These are phyloP conservation scores for Acleris cristana DNA, from an alignment of 2,888 invertebrate species.

Conservation along the genomic window DNA sequence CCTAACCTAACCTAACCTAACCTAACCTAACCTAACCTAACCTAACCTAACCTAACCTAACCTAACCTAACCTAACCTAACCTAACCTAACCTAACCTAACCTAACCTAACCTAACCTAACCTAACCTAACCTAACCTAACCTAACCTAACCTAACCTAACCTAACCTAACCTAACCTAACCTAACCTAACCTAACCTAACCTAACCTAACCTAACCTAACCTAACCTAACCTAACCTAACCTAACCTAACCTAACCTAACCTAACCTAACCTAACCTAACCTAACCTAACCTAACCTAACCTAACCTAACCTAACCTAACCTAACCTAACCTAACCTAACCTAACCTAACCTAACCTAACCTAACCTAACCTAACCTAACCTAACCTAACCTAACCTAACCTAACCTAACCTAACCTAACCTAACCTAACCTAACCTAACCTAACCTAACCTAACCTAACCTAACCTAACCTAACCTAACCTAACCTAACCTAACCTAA, in stretches of 20 bases:
- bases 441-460: not conserved
- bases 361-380: conserved; percentile 1
- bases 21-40: not conserved
- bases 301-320: not conserved
- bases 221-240: not conserved
- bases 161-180: not conserved
- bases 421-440: conserved; percentile 1
- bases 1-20: conserved; percentile 1
- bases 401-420: conserved; percentile 1
- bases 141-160: too few species aligned
- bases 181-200: too few species aligned
- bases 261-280: conserved; percentile 1
- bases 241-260: conserved; percentile 1
- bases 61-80: conserved; percentile 1
- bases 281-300: not conserved
- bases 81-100: conserved; percentile 1
- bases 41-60: not conserved
- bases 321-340: conserved; percentile 1
- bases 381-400: conserved; percentile 1
- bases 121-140: not conserved
- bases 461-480: conserved; percentile 1
- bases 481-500: conserved; percentile 1
- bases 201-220: too few species aligned
- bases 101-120: conserved; percentile 1
- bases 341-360: conserved; percentile 1